A percentile compares a stretch with the other conserved stretches of the same genome.
Conservation (phyloP, 2,888 invertebrate species). For the Synergus itoensis region DNA sequence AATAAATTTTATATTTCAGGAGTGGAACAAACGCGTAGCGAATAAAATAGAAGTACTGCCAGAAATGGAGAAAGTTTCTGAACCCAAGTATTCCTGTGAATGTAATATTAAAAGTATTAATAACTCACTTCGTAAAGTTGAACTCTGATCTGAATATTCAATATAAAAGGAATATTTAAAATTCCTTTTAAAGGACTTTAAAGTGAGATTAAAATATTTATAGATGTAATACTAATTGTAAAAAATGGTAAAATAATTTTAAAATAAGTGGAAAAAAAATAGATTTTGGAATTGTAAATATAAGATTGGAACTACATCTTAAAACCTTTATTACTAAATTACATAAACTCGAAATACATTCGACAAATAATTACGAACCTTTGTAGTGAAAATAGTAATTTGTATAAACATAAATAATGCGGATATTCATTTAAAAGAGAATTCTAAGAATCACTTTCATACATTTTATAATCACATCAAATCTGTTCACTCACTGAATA, state of each 20-base stretch:
- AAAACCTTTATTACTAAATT: constrained; percentile 44
- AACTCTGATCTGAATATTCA: constrained; percentile 43
- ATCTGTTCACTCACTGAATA: constrained; percentile 43
- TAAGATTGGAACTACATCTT: not conserved
- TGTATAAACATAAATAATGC: constrained; percentile 35
- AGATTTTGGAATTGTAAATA: not conserved
- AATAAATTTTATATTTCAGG: constrained; percentile 75
- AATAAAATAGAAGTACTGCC: constrained; percentile 80
- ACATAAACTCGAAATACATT: constrained; percentile 30
- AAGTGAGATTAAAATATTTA: not conserved
- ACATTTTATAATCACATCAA: constrained; percentile 45
- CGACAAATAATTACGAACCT: constrained; percentile 29
- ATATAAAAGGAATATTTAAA: no score
- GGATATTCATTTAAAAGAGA: not conserved
- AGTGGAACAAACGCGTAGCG: constrained; percentile 86
- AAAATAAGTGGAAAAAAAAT: not conserved
- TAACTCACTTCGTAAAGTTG: constrained; percentile 36
- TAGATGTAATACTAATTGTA: not conserved
- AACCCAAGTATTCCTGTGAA: constrained; percentile 76
- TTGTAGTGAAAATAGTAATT: constrained; percentile 30
- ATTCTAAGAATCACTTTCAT: constrained; percentile 42
- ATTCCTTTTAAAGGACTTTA: not conserved
- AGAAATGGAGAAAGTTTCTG: constrained; percentile 83
- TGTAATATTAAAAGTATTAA: constrained; percentile 65
- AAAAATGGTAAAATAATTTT: not conserved